These are phyloP conservation scores for Mercenaria mercenaria DNA, from an alignment of 1,140 invertebrate genomes.

Conservation along the genomic window DNA sequence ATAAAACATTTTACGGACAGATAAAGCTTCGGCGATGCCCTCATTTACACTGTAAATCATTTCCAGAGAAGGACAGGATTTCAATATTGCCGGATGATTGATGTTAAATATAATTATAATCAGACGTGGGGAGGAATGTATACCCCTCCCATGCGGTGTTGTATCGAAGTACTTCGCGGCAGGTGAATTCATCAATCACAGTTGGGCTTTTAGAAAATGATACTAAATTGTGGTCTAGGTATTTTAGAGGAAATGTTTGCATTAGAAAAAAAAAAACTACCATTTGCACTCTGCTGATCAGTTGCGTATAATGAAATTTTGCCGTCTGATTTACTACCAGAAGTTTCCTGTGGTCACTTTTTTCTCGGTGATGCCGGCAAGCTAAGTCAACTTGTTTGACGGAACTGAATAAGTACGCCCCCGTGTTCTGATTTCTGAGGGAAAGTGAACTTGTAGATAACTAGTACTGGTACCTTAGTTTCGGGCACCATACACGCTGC, in stretches of 20 bases:
- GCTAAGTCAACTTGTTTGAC: no score
- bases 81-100: not conserved
- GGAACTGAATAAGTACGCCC: no score
- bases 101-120: conserved; percentile 40
- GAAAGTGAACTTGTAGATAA: no score
- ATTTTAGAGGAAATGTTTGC: conserved; percentile 2
- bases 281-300: no score
- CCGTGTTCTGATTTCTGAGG: no score
- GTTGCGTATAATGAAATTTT: no score
- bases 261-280: not conserved
- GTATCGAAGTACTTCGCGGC: conserved; percentile 11
- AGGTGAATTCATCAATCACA: conserved; percentile 13
- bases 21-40: not conserved
- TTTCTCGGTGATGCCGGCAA: no score
- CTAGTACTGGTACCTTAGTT: no score
- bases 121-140: conserved; percentile 18
- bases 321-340: no score
- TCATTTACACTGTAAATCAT: conserved; percentile 34
- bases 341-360: no score
- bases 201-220: not conserved
- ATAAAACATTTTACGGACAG: conserved; percentile 39
- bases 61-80: not conserved
- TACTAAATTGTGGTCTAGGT: not conserved
- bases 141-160: not conserved
- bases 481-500: no score